phyloP scores from a whole-genome alignment of 2,113 vertebrate species.

The Oceanodroma tethys region DNA sequence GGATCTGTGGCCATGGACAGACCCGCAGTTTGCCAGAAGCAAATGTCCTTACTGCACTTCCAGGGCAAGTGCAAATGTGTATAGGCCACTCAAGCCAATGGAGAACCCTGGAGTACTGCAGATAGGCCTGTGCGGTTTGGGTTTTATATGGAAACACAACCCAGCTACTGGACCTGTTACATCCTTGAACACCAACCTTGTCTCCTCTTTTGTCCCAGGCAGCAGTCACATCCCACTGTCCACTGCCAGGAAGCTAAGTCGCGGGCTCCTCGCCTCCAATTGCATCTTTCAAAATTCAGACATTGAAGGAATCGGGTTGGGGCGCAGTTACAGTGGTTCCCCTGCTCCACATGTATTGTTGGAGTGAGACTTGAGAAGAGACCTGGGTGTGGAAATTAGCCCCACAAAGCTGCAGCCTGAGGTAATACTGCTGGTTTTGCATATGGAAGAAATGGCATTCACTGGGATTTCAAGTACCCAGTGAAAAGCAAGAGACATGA shows the following conservation, averaged over 20 bases:
- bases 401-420: not conserved
- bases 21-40: rapidly evolving
- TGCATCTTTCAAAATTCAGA: not conserved
- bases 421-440: not conserved
- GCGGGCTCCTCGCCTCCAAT: not conserved
- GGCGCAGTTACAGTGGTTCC: not conserved
- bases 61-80: not conserved
- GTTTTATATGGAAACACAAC: not conserved
- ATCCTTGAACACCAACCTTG: not conserved
- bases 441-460: not conserved
- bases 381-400: not conserved
- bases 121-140: rapidly evolving
- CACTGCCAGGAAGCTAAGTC: not conserved
- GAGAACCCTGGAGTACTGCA: not conserved
- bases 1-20: rapidly evolving
- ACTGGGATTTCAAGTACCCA: not conserved
- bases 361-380: not conserved
- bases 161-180: not conserved
- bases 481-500: not conserved
- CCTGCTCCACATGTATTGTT: not conserved
- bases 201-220: not conserved
- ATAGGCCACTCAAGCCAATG: not conserved
- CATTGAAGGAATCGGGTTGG: not conserved
- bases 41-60: not conserved
- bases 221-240: not conserved